Evolutionary conservation across 2,888 invertebrate genomes (phyloP), one percentile per base, ranked within the genome.

Genomic region (Cylloceria caligata): DNA sequence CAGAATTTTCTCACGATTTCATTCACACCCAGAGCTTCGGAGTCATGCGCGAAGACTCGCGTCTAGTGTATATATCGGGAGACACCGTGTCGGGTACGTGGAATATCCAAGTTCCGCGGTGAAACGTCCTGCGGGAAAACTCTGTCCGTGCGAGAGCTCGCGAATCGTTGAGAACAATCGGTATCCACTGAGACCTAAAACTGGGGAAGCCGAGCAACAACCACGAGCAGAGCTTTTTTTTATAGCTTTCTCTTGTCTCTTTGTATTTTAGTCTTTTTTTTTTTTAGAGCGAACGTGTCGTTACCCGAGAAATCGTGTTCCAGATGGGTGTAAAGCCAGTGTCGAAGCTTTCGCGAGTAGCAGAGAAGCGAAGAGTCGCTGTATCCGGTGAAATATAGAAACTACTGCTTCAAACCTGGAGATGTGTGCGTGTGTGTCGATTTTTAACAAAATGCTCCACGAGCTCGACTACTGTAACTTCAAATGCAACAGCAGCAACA

Each of bases 1-100:
- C 30, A 45, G 55, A 3, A 57, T 73, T 52, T 73, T 27, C 49
- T 52, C 71, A 21, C 45, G 68, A 60, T 72, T n/a, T 36, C 65
- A 24, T 21, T 65, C 27, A 3, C 16, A 27, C 24, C 55, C 24
- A 21, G 21, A 62, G 24, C 62, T 36, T 19, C 34, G 16, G 11
- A 45, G 16, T n/a, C 45, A 16, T 16, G 45, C 45, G 45, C n/a
- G n/a, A 4, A 45, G 1, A 45, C 16, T n/a, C n/a, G 45, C 45
- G 16, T 45, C n/a, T 16, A 39, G 11, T 39, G 13, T 39, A 13
- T 13, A 39, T 13, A 39, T 39, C 3, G 13, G 16, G 47, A 47
- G 47, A 6, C 47, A 19, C 7, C 19, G 19, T 16, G 2, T 4
- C 19, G 47, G 6, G 16, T 21, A 49, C 49, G 49, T 49, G 49